phyloP scores from a whole-genome alignment of 2,888 invertebrate genomes.

The Hyppa rectilinea region DNA sequence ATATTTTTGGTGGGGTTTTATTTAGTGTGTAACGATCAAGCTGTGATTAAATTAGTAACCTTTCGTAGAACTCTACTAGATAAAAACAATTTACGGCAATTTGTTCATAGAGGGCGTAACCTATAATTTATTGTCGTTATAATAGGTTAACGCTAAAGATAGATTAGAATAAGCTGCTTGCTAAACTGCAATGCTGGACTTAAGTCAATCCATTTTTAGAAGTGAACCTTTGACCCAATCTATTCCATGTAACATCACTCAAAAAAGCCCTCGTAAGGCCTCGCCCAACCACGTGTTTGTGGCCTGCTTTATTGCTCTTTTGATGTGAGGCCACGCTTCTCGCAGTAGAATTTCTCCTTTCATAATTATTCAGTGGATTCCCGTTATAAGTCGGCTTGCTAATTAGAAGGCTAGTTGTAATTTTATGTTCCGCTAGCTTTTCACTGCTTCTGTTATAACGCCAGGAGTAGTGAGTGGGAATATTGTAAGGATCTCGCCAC shows the following conservation, averaged over 20 bases:
- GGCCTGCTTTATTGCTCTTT: conserved; percentile 67
- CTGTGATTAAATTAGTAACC: background rate
- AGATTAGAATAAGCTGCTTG: background rate
- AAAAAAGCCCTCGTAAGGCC: conserved; percentile 41
- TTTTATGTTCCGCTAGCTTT: conserved; percentile 45
- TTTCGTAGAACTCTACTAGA: background rate
- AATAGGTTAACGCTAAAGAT: background rate
- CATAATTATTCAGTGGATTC: conserved; percentile 78
- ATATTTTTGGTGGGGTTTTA: too few relatives aligned
- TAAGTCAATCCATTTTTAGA: background rate
- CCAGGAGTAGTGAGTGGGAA: conserved; percentile 1
- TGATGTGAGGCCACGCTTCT: conserved; percentile 65
- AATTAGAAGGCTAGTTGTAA: conserved; percentile 63
- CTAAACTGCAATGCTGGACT: background rate
- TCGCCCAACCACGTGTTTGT: conserved; percentile 51
- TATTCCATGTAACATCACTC: background rate
- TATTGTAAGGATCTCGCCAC: conserved; percentile 7
- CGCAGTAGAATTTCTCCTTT: conserved; percentile 65
- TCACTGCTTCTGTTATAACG: conserved; percentile 4
- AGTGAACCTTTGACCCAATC: background rate
- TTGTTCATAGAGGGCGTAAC: background rate
- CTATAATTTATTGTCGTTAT: too few relatives aligned
- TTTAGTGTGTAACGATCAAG: background rate
- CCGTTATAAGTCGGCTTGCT: conserved; percentile 72
- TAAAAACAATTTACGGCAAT: background rate